A percentile compares a stretch with the other conserved stretches of the same genome.
Conservation (phyloP, 2,113 vertebrate genomes). For the Rhynchopsitta pachyrhyncha region DNA sequence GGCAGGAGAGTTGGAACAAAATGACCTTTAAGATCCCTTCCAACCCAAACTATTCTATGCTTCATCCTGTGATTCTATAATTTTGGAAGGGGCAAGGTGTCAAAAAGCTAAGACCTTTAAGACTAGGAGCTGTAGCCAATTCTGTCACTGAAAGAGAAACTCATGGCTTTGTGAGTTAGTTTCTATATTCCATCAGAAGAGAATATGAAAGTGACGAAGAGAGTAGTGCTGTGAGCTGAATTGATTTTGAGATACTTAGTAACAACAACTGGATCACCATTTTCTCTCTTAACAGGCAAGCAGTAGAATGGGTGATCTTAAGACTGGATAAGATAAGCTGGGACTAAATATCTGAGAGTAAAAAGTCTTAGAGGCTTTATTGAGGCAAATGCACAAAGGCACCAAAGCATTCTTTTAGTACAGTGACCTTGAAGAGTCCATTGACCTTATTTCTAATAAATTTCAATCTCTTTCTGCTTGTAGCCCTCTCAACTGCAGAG, state of each 20-base stretch:
- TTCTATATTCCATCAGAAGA: neutral
- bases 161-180: neutral
- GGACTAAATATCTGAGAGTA: neutral
- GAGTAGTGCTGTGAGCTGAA: neutral
- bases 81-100: neutral
- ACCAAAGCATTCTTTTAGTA: neutral
- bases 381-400: neutral
- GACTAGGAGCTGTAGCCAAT: neutral
- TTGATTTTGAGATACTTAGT: neutral
- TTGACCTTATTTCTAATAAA: neutral
- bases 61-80: neutral
- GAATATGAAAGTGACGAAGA: neutral
- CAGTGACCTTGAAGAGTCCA: neutral
- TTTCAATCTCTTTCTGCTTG: neutral
- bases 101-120: neutral
- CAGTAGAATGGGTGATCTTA: neutral
- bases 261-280: neutral
- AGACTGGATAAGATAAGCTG: neutral
- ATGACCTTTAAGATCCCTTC: neutral
- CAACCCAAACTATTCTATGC: neutral
- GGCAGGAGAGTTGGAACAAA: neutral
- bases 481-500: neutral
- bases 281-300: neutral
- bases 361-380: neutral
- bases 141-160: neutral